These are phyloP conservation scores for Nymphalis io DNA, from an alignment of 1,140 invertebrate species.

Conservation along the genomic window DNA sequence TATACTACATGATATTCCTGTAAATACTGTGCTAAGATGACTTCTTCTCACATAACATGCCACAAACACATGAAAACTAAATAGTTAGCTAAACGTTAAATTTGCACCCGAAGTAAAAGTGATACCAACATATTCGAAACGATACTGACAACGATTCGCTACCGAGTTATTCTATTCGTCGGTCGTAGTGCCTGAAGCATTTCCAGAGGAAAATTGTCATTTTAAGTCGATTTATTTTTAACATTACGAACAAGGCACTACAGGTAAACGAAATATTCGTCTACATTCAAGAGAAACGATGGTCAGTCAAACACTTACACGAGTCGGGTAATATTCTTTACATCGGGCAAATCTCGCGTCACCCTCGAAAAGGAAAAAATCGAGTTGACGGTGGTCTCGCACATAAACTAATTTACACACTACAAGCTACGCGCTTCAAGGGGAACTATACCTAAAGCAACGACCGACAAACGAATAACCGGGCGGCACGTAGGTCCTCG, in stretches of 20 bases:
- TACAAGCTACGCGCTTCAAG: not conserved
- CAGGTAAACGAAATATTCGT: constrained; percentile 25
- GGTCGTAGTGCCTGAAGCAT: constrained; percentile 26
- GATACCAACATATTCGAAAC: constrained; percentile 2
- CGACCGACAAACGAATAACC: not conserved
- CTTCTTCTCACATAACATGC: constrained; percentile 25
- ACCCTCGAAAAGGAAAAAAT: not conserved
- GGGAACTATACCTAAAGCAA: constrained; percentile 8
- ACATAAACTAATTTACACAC: too few relatives aligned
- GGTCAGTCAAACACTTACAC: not conserved
- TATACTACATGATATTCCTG: constrained; percentile 22
- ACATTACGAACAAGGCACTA: constrained; percentile 34
- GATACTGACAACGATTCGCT: constrained; percentile 4
- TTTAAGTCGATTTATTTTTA: constrained; percentile 13
- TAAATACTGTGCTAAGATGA: constrained; percentile 36
- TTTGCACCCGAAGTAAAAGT: constrained; percentile 28
- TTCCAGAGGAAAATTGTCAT: constrained; percentile 39
- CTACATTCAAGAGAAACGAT: constrained; percentile 4
- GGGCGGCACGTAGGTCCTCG: constrained; percentile 49
- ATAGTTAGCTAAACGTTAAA: constrained; percentile 15
- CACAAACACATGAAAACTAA: constrained; percentile 21
- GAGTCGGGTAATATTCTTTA: not conserved
- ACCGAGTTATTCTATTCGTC: constrained; percentile 19
- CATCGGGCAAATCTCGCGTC: not conserved
- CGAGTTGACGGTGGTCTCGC: too few relatives aligned